Conservation (phyloP, 2,113 vertebrate species). For the Campylomormyrus tamandua region DNA sequence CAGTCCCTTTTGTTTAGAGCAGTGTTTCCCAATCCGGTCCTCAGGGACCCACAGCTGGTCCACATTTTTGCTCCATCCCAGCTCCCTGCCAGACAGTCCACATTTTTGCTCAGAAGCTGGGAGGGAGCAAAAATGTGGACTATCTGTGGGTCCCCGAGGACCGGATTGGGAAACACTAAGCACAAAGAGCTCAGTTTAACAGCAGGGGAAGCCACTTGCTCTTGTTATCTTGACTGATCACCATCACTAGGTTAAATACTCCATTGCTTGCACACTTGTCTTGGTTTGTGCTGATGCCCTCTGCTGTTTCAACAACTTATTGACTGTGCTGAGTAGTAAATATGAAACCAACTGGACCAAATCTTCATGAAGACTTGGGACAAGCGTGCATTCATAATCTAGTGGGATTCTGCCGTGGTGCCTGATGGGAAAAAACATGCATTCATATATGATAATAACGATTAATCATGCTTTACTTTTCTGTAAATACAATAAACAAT, state of each 20-base stretch:
- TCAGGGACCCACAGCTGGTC: not conserved
- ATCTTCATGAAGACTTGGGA: not conserved
- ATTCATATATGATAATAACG: not conserved
- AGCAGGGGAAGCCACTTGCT: not conserved
- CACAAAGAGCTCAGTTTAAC: not conserved
- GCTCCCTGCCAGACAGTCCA: not conserved
- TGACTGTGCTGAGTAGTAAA: slow-evolving; percentile 10
- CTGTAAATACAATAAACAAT: not conserved
- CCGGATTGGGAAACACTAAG: not conserved
- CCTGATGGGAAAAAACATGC: not conserved
- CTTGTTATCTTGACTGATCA: not conserved
- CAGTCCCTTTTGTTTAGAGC: not conserved
- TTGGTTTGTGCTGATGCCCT: slow-evolving; percentile 13
- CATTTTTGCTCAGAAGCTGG: not conserved
- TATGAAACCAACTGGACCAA: not conserved
- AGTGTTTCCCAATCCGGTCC: not conserved
- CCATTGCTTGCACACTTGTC: not conserved
- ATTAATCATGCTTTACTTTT: not conserved
- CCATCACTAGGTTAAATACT: not conserved
- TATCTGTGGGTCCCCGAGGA: not conserved
- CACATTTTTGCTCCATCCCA: not conserved
- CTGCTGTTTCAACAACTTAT: slow-evolving; percentile 12
- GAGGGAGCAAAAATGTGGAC: not conserved
- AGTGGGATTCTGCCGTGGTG: not conserved
- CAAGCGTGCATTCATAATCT: not conserved